These are phyloP conservation scores for Volucella inanis DNA, from an alignment of 2,888 invertebrate genomes.

Conservation along the genomic window DNA sequence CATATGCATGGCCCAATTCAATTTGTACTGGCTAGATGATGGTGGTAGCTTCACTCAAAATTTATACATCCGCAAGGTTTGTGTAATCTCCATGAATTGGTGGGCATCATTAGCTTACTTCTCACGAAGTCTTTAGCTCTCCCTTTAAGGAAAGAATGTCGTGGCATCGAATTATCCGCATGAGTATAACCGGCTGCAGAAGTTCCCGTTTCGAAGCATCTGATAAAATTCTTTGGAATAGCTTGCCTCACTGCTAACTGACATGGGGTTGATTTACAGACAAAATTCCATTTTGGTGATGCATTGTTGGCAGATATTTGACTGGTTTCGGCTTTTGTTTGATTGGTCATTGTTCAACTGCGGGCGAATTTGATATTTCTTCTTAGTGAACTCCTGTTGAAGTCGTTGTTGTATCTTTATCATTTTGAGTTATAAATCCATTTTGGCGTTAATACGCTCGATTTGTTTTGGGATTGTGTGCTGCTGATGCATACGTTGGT, in stretches of 20 bases:
- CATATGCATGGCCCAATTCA: slow-evolving; percentile 55
- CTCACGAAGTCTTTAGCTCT: slow-evolving; percentile 49
- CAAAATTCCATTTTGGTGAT: neutral
- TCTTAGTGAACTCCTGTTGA: slow-evolving; percentile 13
- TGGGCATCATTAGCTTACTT: no score
- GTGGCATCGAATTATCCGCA: slow-evolving; percentile 66
- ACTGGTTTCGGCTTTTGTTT: no score
- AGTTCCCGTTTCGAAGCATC: slow-evolving; percentile 66
- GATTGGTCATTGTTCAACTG: slow-evolving; percentile 15
- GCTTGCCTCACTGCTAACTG: slow-evolving; percentile 63
- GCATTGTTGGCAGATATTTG: neutral
- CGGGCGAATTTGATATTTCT: slow-evolving; percentile 2
- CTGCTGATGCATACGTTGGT: slow-evolving; percentile 5
- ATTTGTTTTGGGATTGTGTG: slow-evolving; percentile 8
- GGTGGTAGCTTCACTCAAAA: no score
- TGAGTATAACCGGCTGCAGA: slow-evolving; percentile 58
- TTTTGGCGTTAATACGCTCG: neutral
- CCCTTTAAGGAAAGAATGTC: slow-evolving; percentile 52
- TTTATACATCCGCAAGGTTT: slow-evolving; percentile 61
- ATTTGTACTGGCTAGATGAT: slow-evolving; percentile 35
- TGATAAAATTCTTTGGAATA: slow-evolving; percentile 30
- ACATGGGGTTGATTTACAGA: slow-evolving; percentile 7
- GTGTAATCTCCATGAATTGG: slow-evolving; percentile 32
- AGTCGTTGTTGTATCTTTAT: slow-evolving; percentile 5
- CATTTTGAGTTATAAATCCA: slow-evolving; percentile 18